Base-by-base conservation (phyloP, 2,113 vertebrate genomes). In the Fulica atra region DNA sequence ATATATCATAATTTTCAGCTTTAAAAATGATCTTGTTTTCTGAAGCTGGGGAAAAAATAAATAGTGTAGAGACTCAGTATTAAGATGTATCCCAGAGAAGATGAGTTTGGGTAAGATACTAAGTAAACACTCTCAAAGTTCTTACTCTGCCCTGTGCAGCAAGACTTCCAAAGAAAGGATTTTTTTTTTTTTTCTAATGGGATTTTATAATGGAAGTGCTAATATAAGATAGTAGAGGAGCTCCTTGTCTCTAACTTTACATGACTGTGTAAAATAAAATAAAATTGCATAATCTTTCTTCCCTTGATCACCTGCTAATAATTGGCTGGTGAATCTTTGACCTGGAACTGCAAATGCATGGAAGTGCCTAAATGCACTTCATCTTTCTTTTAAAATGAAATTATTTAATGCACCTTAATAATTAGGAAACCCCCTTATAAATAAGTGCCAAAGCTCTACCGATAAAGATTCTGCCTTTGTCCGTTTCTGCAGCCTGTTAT, bases 201-300 rank as follows among this genome's bases (percentile, higher is more conserved):
- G 19, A 50, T 89, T 96, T 87, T 57, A 53, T 84, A 72, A 65
- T 81, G 80, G 65, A 96, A 96, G 86, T 86, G 57, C 35, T 88
- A 88, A 92, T 89, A 60, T 16, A 81, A 56, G 17, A 42, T 86
- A 78, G 28, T 51, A 92, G 84, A 96, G 72, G 56, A 95, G 35
- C 71, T 69, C 7, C 64, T 64, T 14, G 36, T 91, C 31, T 78
- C 38, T 86, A 36, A 87, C n/a, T 91, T 71, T 89, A 84, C 44
- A 50, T 92, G 59, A 76, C 38, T 91, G 66, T 63, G 36, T 79
- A 44, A 35, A 90, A 95, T 72, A 59, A 86, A 74, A 69, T 51
- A 5, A 76, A 70, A 87, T 54, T 76, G n/a, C n/a, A 29, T 83
- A 28, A 56, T 74, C 56, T 92, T 95, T 72, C 70, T 89, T 81